Percentiles rank a stretch among this genome's conserved stretches.
phyloP scores from a whole-genome alignment of 2,797 vertebrate species.

The Arnoldichthys spilopterus region DNA sequence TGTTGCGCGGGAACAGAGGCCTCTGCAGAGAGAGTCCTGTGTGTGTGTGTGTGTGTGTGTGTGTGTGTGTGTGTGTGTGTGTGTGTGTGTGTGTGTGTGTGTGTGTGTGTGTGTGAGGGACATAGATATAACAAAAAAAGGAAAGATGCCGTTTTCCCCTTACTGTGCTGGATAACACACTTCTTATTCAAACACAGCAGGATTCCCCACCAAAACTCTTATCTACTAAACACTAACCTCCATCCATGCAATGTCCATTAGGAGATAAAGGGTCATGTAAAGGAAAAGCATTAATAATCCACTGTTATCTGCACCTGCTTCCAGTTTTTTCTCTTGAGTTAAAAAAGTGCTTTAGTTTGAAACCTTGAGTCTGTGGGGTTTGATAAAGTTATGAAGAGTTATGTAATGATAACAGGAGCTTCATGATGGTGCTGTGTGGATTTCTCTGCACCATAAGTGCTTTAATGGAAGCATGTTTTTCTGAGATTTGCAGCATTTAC shows the following conservation, averaged over 20 bases:
- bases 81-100: too few relatives aligned
- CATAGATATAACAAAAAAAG: too few relatives aligned
- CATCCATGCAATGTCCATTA: slow-evolving; percentile 6
- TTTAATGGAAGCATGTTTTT: slow-evolving; percentile 3
- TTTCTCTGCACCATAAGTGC: slow-evolving; percentile 20
- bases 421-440: slow-evolving; percentile 11
- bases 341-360: slow-evolving; percentile 45
- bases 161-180: slow-evolving; percentile 11
- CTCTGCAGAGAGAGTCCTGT: slow-evolving; percentile 49
- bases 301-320: background rate
- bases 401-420: slow-evolving; percentile 8
- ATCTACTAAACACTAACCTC: background rate
- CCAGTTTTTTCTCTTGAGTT: slow-evolving; percentile 61
- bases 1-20: slow-evolving; percentile 52
- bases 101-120: slow-evolving; percentile 43
- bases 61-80: slow-evolving; percentile 43
- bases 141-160: slow-evolving; percentile 1
- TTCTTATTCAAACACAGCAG: slow-evolving; percentile 6
- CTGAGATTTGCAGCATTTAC: background rate
- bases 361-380: background rate
- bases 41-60: slow-evolving; percentile 43
- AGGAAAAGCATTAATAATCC: background rate
- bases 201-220: slow-evolving; percentile 3
- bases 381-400: slow-evolving; percentile 12
- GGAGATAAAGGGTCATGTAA: background rate